Conservation (phyloP, 2,888 invertebrate genomes). For the Bombyx huttoni region DNA sequence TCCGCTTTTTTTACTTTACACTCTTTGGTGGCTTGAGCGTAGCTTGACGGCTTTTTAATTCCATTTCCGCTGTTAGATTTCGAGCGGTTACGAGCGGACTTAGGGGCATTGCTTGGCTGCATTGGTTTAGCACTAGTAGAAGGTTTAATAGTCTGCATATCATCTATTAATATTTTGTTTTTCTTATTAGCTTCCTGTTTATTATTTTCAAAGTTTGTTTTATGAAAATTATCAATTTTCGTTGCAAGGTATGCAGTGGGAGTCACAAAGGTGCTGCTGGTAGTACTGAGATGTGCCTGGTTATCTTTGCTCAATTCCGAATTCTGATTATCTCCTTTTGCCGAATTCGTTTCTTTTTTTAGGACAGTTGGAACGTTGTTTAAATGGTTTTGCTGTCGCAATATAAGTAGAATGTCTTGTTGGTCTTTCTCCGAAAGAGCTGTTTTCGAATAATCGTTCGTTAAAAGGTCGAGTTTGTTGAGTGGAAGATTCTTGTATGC, state of each 20-base stretch:
- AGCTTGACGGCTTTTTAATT: neutral
- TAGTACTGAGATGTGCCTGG: neutral
- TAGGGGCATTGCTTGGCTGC: neutral
- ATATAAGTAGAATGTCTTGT: conserved; percentile 32
- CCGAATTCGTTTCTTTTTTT: neutral
- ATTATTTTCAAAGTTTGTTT: neutral
- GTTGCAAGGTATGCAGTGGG: neutral
- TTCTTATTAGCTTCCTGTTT: neutral
- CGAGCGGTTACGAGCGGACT: neutral
- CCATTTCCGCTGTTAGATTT: neutral
- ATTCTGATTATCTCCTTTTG: neutral
- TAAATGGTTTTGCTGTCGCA: conserved; percentile 37
- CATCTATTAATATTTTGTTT: neutral
- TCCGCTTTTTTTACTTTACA: too few species aligned
- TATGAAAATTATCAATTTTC: too few species aligned
- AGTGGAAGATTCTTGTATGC: neutral
- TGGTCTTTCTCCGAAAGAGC: conserved; percentile 37
- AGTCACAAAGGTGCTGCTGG: neutral
- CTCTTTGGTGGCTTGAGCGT: too few species aligned
- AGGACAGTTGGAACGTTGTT: conserved; percentile 7
- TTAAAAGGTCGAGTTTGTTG: neutral
- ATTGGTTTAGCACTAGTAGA: neutral
- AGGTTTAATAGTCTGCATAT: neutral
- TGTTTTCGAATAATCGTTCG: neutral
- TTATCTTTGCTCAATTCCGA: neutral